Evolutionary conservation across 2,888 invertebrate species (phyloP).

Genomic region (Xestia sexstrigata): DNA sequence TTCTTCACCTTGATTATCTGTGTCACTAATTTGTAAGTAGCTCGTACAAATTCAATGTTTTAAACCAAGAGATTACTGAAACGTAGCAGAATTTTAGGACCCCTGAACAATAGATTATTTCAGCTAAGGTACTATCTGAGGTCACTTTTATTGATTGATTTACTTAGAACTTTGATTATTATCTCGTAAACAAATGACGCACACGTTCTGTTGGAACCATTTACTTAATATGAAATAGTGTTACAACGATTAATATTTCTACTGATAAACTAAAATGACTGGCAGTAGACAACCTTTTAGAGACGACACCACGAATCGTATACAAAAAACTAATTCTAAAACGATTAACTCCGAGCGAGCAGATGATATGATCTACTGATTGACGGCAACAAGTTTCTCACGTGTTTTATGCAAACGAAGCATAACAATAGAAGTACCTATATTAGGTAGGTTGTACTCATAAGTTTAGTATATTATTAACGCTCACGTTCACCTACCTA

Average conservation of each 20-base stretch:
- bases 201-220: neutral
- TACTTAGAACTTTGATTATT: slow-evolving; percentile 7
- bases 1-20: slow-evolving; percentile 63
- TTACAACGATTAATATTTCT: slow-evolving; percentile 1
- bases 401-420: slow-evolving; percentile 26
- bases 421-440: slow-evolving; percentile 40
- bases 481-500: slow-evolving; percentile 15
- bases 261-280: slow-evolving; percentile 34
- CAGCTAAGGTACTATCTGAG: neutral
- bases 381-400: slow-evolving; percentile 50
- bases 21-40: slow-evolving; percentile 39
- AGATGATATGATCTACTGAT: slow-evolving; percentile 25
- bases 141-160: slow-evolving; percentile 11
- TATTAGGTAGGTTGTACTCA: slow-evolving; percentile 10
- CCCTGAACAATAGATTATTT: neutral
- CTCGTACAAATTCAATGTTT: slow-evolving; percentile 17
- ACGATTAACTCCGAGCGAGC: slow-evolving; percentile 41
- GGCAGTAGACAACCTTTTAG: neutral
- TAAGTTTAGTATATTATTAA: slow-evolving; percentile 38
- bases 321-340: slow-evolving; percentile 46
- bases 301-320: neutral
- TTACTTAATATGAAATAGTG: slow-evolving; percentile 1
- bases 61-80: neutral
- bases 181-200: slow-evolving; percentile 34
- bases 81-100: slow-evolving; percentile 21